Base-by-base conservation (phyloP, 2,113 vertebrate species). In the Protobothrops mucrosquamatus region DNA sequence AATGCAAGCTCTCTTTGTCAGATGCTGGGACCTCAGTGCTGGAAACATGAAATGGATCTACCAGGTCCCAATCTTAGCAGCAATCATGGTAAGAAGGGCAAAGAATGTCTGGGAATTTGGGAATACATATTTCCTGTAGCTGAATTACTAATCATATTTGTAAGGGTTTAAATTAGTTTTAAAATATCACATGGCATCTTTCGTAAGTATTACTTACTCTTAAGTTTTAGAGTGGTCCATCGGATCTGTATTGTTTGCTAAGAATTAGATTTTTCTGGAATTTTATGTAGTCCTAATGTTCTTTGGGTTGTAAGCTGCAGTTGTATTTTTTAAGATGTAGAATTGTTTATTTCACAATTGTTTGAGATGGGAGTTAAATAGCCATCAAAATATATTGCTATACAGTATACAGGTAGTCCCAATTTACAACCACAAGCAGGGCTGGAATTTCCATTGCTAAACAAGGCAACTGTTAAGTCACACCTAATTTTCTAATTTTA, bases 31-130 rank as follows among this genome's bases (percentile, higher is more conserved):
- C 4, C 64, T 69, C 29, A 69, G 64, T 69, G 64, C 64, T 0
- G 99, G 99, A 92, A 98, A 98, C 96, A 97, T 99, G 97, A 99
- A 99, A 95, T 99, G 99, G 99, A 99, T 99, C 93, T 98, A 99
- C 93, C 99, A 99, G 96, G 98, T 99, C 52, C 99, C 99, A 48
- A 99, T 99, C 95, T 96, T 99, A 94, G 98, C 98, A 0, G 98
- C 99, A 1, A 97, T 99, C 0, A 96, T 99, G 98, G 99, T 99
- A 95, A 98, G 99, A 96, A 85, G 64, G 39, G 26, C 56, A 90
- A 89, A 48, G 61, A 88, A 43, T 46, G 87, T 46, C 59, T 89
- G 29, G 43, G 55, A 59, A 57, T 29, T 46, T 55, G 39, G 23
- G 34, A 88, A 10, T 74, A 34, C 59, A 57, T 2, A 2, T 39